Base-by-base conservation (phyloP, 2,797 vertebrate species). In the Cottoperca gobio region DNA sequence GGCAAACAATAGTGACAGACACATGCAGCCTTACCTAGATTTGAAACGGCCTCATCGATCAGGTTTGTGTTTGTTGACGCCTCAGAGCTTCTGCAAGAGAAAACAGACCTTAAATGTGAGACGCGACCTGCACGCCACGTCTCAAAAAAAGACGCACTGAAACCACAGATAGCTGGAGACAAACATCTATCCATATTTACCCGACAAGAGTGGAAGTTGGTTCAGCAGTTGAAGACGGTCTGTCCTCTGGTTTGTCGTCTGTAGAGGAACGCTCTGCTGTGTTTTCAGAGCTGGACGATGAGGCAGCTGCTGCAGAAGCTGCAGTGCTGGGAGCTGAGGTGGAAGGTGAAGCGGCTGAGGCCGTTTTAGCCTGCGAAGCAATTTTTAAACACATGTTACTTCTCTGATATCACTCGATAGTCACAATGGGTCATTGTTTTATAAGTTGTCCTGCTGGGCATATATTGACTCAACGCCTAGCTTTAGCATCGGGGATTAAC, bases 11-110 rank as follows among this genome's bases (percentile, higher is more conserved):
- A 11, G 19, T n/a, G 28, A 33, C 3, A 5, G 1, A 55, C 21
- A 24, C n/a, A 70, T 4, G 19, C 23, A 62, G 16, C 23, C 81
- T 95, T 94, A 99, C 97, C 97, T 88, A 98, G 95, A 83, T 95
- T 97, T 90, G 97, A 98, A 90, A 97, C 96, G 42, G 98, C 98
- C 93, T 99, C 97, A 83, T 96, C 96, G 91, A 99, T 97, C 85
- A 99, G 94, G 87, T 96, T 97, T 89, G 95, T 95, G 86, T 96
- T 95, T 79, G 95, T 91, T 80, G 94, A 92, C 79, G 93, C 94
- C 88, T 90, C 94, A 58, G 92, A 90, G 83, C 94, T 93, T 90
- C 97, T 98, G 91, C 45, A 94, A 93, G 61, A 94, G 42, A 91
- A 89, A 73, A 75, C 17, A 76, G 45, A 73, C 14, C 2, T 39